Percentiles rank a stretch among this genome's conserved stretches.
phyloP scores from a whole-genome alignment of 1,140 invertebrate species.

The Diachasma alloeum region DNA sequence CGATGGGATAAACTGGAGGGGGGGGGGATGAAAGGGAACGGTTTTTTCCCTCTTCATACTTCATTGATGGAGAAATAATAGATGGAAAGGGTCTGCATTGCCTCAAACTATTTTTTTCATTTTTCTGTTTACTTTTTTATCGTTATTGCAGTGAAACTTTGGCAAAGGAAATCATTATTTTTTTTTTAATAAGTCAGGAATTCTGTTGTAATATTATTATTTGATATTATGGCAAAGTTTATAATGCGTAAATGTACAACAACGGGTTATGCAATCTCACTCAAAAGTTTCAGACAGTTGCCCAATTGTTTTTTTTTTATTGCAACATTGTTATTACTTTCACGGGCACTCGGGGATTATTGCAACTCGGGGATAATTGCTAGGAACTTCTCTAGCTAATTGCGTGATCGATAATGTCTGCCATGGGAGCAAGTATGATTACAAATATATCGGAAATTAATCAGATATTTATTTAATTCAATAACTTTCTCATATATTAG shows the following conservation, averaged over 20 bases:
- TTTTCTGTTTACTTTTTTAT: not conserved
- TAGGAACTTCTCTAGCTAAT: not conserved
- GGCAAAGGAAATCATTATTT: not conserved
- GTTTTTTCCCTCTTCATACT: not conserved
- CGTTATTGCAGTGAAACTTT: not conserved
- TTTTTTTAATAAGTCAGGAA: not conserved
- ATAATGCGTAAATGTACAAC: not conserved
- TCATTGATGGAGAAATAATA: slow-evolving; percentile 2
- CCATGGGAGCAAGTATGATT: too few relatives aligned
- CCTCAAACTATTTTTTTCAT: not conserved
- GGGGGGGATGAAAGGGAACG: slow-evolving; percentile 28
- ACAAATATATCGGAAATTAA: too few relatives aligned
- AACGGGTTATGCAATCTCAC: not conserved
- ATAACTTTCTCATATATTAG: too few relatives aligned
- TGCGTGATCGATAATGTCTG: not conserved
- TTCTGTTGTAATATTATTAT: not conserved
- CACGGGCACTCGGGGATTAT: not conserved
- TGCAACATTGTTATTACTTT: not conserved
- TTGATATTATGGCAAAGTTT: not conserved
- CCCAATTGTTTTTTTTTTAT: not conserved
- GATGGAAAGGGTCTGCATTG: not conserved
- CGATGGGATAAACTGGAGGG: slow-evolving; percentile 48
- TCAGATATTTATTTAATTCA: too few relatives aligned
- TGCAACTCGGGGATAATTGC: not conserved
- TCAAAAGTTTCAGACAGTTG: not conserved